Evolutionary conservation across 2,797 vertebrate genomes (phyloP).

Genomic region (Neomorphus geoffroyi): DNA sequence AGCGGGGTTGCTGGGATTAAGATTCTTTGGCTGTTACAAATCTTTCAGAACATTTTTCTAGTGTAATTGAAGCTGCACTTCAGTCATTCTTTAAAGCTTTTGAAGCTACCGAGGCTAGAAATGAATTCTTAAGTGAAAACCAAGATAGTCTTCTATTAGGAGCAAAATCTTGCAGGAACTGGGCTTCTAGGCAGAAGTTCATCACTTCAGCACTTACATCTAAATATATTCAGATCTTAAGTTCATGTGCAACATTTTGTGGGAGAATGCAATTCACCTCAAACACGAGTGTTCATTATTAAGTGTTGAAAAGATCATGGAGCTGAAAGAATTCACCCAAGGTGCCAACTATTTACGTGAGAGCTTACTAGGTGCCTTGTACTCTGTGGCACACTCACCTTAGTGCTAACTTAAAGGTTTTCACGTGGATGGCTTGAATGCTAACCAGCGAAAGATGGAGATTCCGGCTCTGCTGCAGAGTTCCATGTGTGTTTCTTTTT

Average conservation of each 20-base stretch:
- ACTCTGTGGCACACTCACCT: background rate
- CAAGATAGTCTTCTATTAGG: background rate
- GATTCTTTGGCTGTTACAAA: background rate
- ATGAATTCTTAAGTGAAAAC: background rate
- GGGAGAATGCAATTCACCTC: background rate
- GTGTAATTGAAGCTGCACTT: background rate
- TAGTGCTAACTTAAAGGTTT: background rate
- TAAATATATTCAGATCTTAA: background rate
- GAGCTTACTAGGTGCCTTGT: background rate
- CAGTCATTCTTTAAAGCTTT: background rate
- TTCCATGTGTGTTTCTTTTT: background rate
- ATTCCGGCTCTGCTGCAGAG: background rate
- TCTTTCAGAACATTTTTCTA: background rate
- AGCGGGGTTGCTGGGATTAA: fast-evolving
- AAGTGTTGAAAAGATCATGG: background rate
- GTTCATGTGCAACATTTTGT: background rate
- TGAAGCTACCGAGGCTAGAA: background rate
- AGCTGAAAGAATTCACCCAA: background rate
- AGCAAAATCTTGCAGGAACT: background rate
- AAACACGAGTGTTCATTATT: background rate
- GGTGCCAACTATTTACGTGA: background rate
- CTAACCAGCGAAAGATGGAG: background rate
- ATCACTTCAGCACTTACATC: background rate
- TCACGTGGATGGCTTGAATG: background rate
- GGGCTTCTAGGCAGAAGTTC: background rate